These are phyloP conservation scores for Tipula lateralis DNA, from an alignment of 2,888 invertebrate species.

Conservation along the genomic window DNA sequence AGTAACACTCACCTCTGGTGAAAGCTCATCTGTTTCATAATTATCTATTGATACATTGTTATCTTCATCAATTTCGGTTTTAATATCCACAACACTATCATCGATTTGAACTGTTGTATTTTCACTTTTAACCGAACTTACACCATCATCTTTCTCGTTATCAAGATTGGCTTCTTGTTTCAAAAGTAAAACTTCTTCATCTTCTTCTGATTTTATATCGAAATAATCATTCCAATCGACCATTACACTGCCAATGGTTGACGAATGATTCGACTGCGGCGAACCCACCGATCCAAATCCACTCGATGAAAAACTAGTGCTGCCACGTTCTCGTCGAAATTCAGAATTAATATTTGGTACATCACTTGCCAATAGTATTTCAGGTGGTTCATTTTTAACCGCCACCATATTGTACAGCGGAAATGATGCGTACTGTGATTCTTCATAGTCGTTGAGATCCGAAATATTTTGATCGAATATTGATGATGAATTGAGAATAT, in stretches of 20 bases:
- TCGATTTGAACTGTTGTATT: neutral
- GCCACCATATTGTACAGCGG: slow-evolving; percentile 43
- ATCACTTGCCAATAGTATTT: slow-evolving; percentile 44
- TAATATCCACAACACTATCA: neutral
- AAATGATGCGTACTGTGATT: slow-evolving; percentile 41
- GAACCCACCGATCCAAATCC: slow-evolving; percentile 29
- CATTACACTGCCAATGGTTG: neutral
- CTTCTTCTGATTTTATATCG: slow-evolving; percentile 29
- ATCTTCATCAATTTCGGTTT: neutral
- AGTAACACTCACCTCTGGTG: neutral
- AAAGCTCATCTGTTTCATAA: neutral
- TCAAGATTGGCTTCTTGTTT: neutral
- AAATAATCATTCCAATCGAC: slow-evolving; percentile 34
- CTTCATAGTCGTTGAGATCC: slow-evolving; percentile 55
- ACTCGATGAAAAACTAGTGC: slow-evolving; percentile 50
- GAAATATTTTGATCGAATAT: slow-evolving; percentile 57
- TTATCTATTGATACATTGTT: neutral
- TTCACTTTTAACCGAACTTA: neutral
- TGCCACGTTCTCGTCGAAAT: slow-evolving; percentile 47
- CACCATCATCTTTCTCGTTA: neutral
- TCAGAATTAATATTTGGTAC: neutral
- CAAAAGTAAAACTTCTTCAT: slow-evolving; percentile 7
- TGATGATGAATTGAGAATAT: slow-evolving; percentile 48
- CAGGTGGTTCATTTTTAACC: slow-evolving; percentile 48
- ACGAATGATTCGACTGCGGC: neutral